Percentiles rank a stretch among this genome's conserved stretches.
Evolutionary conservation across 2,888 invertebrate genomes (phyloP).

Genomic region (Rhingia rostrata): DNA sequence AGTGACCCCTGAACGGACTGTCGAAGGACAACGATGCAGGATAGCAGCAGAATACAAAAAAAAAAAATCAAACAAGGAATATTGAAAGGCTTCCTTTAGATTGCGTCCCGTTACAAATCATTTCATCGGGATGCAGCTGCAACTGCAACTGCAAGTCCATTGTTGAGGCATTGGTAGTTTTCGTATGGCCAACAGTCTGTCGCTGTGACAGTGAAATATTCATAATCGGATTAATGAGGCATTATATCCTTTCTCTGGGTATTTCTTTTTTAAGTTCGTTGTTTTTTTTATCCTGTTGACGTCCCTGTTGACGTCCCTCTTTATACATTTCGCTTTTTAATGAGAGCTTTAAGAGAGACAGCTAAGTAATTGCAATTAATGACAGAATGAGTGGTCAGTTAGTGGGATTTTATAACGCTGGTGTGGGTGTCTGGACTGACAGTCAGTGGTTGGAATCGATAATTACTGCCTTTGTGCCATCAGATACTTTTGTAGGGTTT

Average conservation of each 20-base stretch:
- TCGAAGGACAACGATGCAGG: background rate
- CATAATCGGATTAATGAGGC: conserved; percentile 71
- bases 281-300: background rate
- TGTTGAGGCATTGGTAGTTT: conserved; percentile 33
- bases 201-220: conserved; percentile 59
- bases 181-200: background rate
- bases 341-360: conserved; percentile 37
- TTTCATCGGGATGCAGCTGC: conserved; percentile 47
- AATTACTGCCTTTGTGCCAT: conserved; percentile 39
- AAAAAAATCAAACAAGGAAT: background rate
- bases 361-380: conserved; percentile 62
- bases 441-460: conserved; percentile 40
- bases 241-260: conserved; percentile 58
- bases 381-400: conserved; percentile 62
- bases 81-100: conserved; percentile 52
- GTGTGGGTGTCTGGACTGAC: conserved; percentile 16
- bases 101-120: conserved; percentile 55
- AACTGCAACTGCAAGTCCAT: conserved; percentile 11
- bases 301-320: conserved; percentile 5
- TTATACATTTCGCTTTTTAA: conserved; percentile 38
- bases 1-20: conserved; percentile 44
- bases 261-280: conserved; percentile 10
- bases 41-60: background rate
- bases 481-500: conserved; percentile 48
- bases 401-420: conserved; percentile 48